phyloP scores from a whole-genome alignment of 2,113 vertebrate species.

The Rhabdornis inornatus region DNA sequence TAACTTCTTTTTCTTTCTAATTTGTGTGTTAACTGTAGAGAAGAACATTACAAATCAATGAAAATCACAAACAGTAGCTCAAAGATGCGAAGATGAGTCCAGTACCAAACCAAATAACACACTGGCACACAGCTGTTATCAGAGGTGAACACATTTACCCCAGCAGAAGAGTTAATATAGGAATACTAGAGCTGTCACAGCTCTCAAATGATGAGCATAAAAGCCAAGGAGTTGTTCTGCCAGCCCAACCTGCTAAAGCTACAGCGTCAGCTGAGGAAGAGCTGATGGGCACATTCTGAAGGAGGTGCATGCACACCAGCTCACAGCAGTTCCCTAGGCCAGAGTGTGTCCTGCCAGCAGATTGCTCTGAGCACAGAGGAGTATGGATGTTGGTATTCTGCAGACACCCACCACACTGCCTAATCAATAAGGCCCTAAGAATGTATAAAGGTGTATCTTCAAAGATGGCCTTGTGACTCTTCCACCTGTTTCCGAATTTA shows the following conservation, averaged over 20 bases:
- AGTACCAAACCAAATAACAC: neutral
- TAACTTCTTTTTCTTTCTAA: neutral
- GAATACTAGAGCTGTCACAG: neutral
- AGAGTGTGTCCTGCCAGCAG: neutral
- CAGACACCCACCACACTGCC: neutral
- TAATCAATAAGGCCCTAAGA: neutral
- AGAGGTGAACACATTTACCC: neutral
- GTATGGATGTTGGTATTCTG: neutral
- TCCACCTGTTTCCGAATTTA: neutral
- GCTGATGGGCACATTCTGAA: neutral
- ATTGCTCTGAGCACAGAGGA: neutral
- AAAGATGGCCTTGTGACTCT: neutral
- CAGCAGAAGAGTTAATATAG: neutral
- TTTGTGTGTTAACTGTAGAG: neutral
- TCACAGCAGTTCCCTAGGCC: neutral
- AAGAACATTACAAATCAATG: neutral
- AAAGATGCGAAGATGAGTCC: neutral
- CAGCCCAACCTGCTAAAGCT: neutral
- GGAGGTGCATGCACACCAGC: neutral
- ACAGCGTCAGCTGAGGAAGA: accelerated
- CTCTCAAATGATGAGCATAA: neutral
- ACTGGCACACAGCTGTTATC: neutral
- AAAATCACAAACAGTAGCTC: neutral
- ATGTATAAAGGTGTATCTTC: neutral
- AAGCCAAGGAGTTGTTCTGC: neutral